Evolutionary conservation across 2,888 invertebrate genomes (phyloP), one percentile per base, ranked within the genome.

Genomic region (Ectemnius cavifrons): DNA sequence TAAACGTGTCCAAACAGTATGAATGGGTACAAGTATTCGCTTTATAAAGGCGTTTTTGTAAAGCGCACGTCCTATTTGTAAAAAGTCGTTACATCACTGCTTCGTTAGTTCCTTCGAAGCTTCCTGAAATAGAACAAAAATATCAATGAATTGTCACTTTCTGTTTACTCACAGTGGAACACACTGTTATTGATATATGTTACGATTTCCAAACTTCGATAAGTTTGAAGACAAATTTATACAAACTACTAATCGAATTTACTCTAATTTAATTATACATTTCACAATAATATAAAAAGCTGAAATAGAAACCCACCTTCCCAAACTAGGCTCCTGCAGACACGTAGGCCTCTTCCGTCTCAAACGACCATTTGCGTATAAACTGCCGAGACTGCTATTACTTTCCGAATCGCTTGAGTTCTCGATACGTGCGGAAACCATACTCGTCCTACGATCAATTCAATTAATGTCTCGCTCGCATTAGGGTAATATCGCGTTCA

Each of bases 271-370:
- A 20, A 20, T 20, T 20, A 2, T 20, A 20, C 20, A 1, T 1
- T 20, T 20, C 20, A 20, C 1, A 20, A 20, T 20, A 20, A 46
- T 47, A n/a, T 11, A 1, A 14, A 23, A 1, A 47, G 45, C 2
- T 14, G 6, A 8, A 45, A 16, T 61, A 46, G n/a, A 52, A 63
- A 63, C 82, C 81, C 63, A 89, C 89, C 72, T 86, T 49, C 6
- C 64, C 57, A 89, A 85, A 60, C 37, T 86, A 6, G 89, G 89
- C 69, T 90, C 89, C 61, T 85, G 77, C 6, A 89, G 77, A 68
- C 78, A 86, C 11, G 47, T 71, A 3, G 88, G 87, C 73, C 85
- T 88, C 37, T 82, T 85, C 37, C 90, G 83, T 73, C 83, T 85
- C 8, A 88, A 89, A 37, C 90, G 84, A 60, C 37, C 67, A 1